A percentile compares a stretch with the other conserved stretches of the same genome.
Conservation (phyloP, 1,140 invertebrate species). For the Drosophila sp. region DNA sequence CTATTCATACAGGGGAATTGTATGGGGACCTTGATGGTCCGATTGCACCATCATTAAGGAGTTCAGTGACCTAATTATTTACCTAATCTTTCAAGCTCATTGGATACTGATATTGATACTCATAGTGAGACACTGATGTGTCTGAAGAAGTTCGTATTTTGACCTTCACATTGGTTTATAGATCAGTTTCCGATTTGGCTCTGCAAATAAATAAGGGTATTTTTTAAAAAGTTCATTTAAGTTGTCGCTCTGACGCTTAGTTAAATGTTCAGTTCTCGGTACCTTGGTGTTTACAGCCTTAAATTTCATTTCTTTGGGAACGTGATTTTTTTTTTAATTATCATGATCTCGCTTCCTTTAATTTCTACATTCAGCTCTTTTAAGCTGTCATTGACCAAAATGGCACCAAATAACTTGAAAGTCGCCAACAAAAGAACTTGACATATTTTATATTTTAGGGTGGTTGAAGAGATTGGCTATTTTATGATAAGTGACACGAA, state of each 20-base stretch:
- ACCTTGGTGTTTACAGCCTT: slow-evolving; percentile 42
- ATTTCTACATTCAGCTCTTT: too few relatives aligned
- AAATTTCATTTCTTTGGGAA: slow-evolving; percentile 25
- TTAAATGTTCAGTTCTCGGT: slow-evolving; percentile 18
- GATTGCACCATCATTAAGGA: slow-evolving; percentile 47
- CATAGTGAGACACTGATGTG: slow-evolving; percentile 35
- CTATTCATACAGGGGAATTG: too few relatives aligned
- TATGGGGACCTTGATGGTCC: slow-evolving; percentile 12
- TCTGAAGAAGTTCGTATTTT: slow-evolving; percentile 45
- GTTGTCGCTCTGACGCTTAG: slow-evolving; percentile 5
- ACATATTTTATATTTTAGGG: background rate
- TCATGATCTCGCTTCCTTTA: slow-evolving; percentile 6
- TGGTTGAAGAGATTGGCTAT: background rate
- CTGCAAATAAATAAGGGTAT: slow-evolving; percentile 28
- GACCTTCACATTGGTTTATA: slow-evolving; percentile 43
- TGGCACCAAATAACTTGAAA: too few relatives aligned
- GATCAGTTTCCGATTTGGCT: slow-evolving; percentile 40
- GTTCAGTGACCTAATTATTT: slow-evolving; percentile 18
- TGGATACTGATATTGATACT: slow-evolving; percentile 32
- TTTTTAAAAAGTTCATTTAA: slow-evolving; percentile 12
- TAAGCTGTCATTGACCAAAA: too few relatives aligned
- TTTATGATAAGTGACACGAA: slow-evolving; percentile 19
- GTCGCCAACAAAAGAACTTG: background rate
- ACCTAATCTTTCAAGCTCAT: slow-evolving; percentile 38
- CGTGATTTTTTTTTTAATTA: too few relatives aligned